These are phyloP conservation scores for Tinea pellionella DNA, from an alignment of 2,888 invertebrate species.

Conservation along the genomic window DNA sequence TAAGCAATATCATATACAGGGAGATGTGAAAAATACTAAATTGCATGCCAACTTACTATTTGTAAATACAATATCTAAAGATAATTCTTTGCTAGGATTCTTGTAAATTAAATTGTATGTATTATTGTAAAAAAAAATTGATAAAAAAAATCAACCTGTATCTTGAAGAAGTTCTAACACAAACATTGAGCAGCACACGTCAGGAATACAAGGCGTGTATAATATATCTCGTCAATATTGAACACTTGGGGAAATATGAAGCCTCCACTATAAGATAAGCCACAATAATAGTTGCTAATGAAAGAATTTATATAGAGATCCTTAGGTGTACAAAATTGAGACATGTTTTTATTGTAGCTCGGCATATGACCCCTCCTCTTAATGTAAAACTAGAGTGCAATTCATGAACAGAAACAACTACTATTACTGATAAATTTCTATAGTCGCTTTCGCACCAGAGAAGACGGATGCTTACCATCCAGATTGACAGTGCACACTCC, in stretches of 20 bases:
- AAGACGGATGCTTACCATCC: too few relatives aligned
- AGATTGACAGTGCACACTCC: too few relatives aligned
- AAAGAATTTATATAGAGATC: not conserved
- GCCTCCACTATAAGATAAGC: constrained; percentile 21
- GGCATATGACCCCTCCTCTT: not conserved
- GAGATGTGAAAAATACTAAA: constrained; percentile 17
- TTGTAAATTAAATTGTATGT: too few relatives aligned
- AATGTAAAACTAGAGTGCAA: not conserved
- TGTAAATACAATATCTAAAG: too few relatives aligned
- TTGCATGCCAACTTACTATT: too few relatives aligned
- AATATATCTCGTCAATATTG: constrained; percentile 24
- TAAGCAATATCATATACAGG: constrained; percentile 41
- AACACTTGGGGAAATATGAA: constrained; percentile 43
- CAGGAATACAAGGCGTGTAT: constrained; percentile 32
- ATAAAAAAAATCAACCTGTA: not conserved
- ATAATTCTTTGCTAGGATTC: too few relatives aligned
- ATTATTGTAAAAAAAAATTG: not conserved
- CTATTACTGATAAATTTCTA: too few relatives aligned
- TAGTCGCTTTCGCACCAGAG: too few relatives aligned
- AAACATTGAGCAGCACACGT: not conserved
- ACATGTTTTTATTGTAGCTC: not conserved
- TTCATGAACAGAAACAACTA: too few relatives aligned
- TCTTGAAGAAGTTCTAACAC: not conserved
- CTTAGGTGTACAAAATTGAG: not conserved
- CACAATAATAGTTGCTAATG: not conserved